Evolutionary conservation across 2,888 invertebrate species (phyloP).

Genomic region (Notodonta ziczac): DNA sequence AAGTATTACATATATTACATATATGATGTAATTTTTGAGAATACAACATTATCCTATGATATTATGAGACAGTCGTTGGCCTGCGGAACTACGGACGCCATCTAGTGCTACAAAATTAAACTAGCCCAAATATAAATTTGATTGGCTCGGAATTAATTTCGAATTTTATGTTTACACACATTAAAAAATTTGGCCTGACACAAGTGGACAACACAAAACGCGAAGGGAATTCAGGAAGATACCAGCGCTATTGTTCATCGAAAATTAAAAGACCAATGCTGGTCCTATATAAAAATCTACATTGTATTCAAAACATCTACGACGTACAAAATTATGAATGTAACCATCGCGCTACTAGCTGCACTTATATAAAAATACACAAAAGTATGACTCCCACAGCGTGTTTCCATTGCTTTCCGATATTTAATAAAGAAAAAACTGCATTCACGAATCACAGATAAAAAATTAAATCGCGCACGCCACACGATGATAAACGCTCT

Average conservation of each 20-base stretch:
- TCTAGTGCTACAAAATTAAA: constrained; percentile 39
- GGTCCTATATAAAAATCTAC: constrained; percentile 41
- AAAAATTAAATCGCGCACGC: constrained; percentile 53
- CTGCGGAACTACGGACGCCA: constrained; percentile 35
- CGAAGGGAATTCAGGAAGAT: constrained; percentile 39
- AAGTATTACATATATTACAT: constrained; percentile 46
- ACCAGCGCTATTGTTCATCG: constrained; percentile 37
- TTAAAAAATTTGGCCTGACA: constrained; percentile 32
- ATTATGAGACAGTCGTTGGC: constrained; percentile 57
- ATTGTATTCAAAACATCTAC: constrained; percentile 43
- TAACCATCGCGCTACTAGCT: constrained; percentile 49
- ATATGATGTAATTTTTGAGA: constrained; percentile 49
- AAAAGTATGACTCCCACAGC: constrained; percentile 51
- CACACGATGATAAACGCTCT: constrained; percentile 51
- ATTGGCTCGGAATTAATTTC: constrained; percentile 67
- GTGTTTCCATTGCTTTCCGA: constrained; percentile 38
- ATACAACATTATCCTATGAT: constrained; percentile 51
- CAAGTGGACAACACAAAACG: constrained; percentile 17
- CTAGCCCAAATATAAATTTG: constrained; percentile 47
- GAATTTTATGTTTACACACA: constrained; percentile 32
- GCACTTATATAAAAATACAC: constrained; percentile 52
- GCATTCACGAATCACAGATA: constrained; percentile 77
- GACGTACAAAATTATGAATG: constrained; percentile 53
- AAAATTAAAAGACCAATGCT: constrained; percentile 39
- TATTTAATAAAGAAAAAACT: constrained; percentile 55